phyloP scores from a whole-genome alignment of 2,888 invertebrate species.

The Drosophila anceps region DNA sequence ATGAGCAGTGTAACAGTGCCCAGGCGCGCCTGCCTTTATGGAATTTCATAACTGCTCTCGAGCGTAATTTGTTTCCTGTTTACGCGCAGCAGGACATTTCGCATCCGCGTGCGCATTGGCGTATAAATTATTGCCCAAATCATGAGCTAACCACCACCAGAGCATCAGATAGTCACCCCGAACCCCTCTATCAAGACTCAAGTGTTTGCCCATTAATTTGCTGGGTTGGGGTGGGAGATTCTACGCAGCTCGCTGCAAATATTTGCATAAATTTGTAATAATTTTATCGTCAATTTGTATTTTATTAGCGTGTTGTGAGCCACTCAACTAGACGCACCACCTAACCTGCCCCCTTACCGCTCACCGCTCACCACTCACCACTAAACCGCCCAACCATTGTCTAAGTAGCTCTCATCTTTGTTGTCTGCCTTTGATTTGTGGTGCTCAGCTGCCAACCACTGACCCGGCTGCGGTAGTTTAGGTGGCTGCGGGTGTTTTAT shows the following conservation, averaged over 20 bases:
- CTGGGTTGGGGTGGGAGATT: slow-evolving; percentile 53
- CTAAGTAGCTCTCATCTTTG: slow-evolving; percentile 43
- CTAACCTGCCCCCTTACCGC: slow-evolving; percentile 16
- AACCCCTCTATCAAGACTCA: slow-evolving; percentile 43
- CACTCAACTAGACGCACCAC: slow-evolving; percentile 52
- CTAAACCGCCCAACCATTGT: slow-evolving; percentile 26
- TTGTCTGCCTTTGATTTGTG: slow-evolving; percentile 69
- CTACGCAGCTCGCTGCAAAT: slow-evolving; percentile 62
- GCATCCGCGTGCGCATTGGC: slow-evolving; percentile 73
- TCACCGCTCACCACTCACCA: slow-evolving; percentile 17
- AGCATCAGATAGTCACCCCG: slow-evolving; percentile 14
- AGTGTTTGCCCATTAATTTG: slow-evolving; percentile 79
- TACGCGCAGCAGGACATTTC: slow-evolving; percentile 79
- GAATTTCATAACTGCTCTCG: slow-evolving; percentile 79
- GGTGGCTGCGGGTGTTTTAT: slow-evolving; percentile 42
- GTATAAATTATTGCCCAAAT: slow-evolving; percentile 79
- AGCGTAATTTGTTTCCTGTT: slow-evolving; percentile 84
- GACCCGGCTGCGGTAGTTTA: slow-evolving; percentile 37
- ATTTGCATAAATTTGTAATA: slow-evolving; percentile 85
- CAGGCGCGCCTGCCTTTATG: slow-evolving; percentile 63
- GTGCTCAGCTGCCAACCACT: slow-evolving; percentile 51
- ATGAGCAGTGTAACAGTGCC: slow-evolving; percentile 1
- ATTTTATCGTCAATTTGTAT: slow-evolving; percentile 83
- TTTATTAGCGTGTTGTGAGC: slow-evolving; percentile 82
- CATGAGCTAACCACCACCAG: slow-evolving; percentile 61